phyloP scores from a whole-genome alignment of 2,888 invertebrate genomes.

The Baronia brevicornis region DNA sequence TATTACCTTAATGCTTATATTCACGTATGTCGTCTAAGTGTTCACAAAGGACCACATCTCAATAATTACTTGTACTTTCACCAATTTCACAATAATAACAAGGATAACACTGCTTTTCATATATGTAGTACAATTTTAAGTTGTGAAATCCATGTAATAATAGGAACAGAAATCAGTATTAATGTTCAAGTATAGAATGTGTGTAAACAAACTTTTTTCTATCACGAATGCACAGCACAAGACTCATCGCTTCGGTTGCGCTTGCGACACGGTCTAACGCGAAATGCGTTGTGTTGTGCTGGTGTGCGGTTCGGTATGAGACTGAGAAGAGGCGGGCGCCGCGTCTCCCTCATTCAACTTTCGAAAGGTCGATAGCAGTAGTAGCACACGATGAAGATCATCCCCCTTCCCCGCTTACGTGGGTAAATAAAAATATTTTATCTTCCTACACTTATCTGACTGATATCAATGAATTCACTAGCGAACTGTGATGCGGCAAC shows the following conservation, averaged over 20 bases:
- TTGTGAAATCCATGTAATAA: constrained; percentile 11
- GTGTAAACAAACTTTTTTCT: constrained; percentile 14
- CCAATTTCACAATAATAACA: constrained; percentile 38
- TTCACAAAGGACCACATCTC: constrained; percentile 63
- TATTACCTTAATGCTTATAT: constrained; percentile 54
- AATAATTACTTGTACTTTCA: constrained; percentile 56
- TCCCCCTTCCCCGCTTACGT: too few relatives aligned
- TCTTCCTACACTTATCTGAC: too few relatives aligned
- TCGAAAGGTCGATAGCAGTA: constrained; percentile 19
- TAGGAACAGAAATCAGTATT: neutral
- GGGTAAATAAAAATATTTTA: too few relatives aligned
- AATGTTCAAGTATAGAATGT: constrained; percentile 1
- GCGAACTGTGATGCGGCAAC: too few relatives aligned
- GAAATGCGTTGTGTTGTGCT: too few relatives aligned
- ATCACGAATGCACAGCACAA: constrained; percentile 5
- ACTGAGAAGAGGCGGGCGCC: too few relatives aligned
- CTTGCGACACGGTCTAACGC: constrained; percentile 18
- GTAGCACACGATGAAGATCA: constrained; percentile 5
- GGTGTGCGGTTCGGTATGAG: too few relatives aligned
- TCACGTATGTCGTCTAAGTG: constrained; percentile 57
- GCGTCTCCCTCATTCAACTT: constrained; percentile 19
- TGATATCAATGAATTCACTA: too few relatives aligned
- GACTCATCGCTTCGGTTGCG: constrained; percentile 16
- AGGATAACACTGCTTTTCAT: constrained; percentile 10
- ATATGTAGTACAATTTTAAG: constrained; percentile 4